Conservation (phyloP, 2,113 vertebrate species). For the Dascyllus trimaculatus region DNA sequence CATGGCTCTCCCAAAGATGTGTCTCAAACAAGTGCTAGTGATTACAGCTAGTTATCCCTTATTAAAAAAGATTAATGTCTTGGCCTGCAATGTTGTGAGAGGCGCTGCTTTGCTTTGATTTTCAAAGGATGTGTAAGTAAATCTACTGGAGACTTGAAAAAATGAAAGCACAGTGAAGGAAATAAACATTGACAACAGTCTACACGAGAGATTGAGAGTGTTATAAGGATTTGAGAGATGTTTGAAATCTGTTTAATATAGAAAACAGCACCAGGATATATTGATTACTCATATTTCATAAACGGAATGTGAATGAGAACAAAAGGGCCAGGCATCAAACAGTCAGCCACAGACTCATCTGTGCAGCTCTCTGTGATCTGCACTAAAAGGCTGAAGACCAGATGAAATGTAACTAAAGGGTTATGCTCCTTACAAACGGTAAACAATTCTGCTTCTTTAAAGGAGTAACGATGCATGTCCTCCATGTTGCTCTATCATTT, state of each 20-base stretch:
- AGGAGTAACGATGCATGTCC: slow-evolving; percentile 42
- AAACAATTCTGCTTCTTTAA: slow-evolving; percentile 30
- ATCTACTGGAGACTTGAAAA: slow-evolving; percentile 8
- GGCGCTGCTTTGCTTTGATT: slow-evolving; percentile 52
- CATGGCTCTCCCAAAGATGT: slow-evolving; percentile 41
- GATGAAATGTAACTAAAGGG: slow-evolving; percentile 65
- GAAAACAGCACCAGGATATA: neutral
- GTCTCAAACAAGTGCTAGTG: slow-evolving; percentile 53
- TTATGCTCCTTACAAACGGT: slow-evolving; percentile 57
- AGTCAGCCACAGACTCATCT: slow-evolving; percentile 20
- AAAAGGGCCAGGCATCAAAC: neutral
- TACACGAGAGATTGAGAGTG: neutral
- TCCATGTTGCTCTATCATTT: slow-evolving; percentile 36
- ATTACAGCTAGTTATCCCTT: slow-evolving; percentile 72
- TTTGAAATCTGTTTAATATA: slow-evolving; percentile 1
- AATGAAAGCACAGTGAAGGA: slow-evolving; percentile 17
- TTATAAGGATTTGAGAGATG: neutral
- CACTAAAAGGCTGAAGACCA: slow-evolving; percentile 35
- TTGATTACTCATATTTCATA: neutral
- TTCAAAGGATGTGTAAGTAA: slow-evolving; percentile 23
- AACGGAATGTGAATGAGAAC: slow-evolving; percentile 6
- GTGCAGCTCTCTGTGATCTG: slow-evolving; percentile 19
- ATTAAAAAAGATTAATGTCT: slow-evolving; percentile 68
- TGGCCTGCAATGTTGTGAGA: slow-evolving; percentile 25
- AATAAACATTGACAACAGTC: neutral